Conservation (phyloP, 2,888 invertebrate species). For the Eristalis tenax region DNA sequence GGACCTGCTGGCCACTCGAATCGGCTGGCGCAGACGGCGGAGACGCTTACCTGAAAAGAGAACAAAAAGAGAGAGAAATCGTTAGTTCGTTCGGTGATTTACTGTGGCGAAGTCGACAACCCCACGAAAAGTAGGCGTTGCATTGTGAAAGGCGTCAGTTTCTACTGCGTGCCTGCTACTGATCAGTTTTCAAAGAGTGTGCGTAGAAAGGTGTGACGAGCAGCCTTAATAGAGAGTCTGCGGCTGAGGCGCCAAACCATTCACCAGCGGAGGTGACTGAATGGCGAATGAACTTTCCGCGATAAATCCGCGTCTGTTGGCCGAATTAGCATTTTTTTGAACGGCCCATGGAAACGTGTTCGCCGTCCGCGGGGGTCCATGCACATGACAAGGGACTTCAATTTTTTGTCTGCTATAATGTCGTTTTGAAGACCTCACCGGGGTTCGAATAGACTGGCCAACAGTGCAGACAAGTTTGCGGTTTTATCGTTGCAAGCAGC, state of each 20-base stretch:
- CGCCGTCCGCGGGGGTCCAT: not conserved
- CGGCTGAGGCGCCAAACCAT: not conserved
- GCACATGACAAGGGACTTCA: not conserved
- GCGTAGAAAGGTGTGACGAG: not conserved
- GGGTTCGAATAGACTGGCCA: not conserved
- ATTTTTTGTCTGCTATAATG: not conserved
- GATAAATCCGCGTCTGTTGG: not conserved
- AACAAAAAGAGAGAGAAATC: constrained; percentile 27
- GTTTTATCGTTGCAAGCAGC: no score
- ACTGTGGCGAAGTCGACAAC: not conserved
- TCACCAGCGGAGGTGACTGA: not conserved
- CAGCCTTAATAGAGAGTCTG: not conserved
- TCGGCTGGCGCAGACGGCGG: not conserved
- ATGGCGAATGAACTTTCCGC: not conserved
- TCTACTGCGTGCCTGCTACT: not conserved
- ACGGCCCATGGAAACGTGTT: not conserved
- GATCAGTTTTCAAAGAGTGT: not conserved
- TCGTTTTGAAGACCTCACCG: no score
- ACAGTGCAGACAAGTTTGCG: no score
- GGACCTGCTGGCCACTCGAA: not conserved
- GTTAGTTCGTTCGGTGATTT: not conserved
- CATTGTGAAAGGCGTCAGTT: not conserved
- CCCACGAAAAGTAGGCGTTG: constrained; percentile 2
- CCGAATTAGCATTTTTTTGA: not conserved
- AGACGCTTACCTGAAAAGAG: constrained; percentile 57